Evolutionary conservation across 2,113 vertebrate genomes (phyloP), one percentile per base, ranked within the genome.

Genomic region (Chionomys nivalis): DNA sequence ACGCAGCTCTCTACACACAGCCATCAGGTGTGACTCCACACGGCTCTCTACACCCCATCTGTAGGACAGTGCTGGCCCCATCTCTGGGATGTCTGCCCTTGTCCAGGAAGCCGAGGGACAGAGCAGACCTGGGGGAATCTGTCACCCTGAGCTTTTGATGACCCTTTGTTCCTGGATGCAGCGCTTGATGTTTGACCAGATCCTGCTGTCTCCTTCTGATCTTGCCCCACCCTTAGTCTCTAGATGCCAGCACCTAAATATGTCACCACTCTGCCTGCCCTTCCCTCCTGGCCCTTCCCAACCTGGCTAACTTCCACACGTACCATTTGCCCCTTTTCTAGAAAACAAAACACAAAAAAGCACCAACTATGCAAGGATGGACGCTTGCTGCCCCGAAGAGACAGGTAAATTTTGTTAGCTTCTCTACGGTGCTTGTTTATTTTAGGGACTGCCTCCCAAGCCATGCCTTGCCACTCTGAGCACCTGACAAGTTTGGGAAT

Each of bases 351-450:
- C 7, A 61, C 68, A 82, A 63, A 83, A 63, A 93, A 78, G 91
- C 61, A 94, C 73, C 68, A 91, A 82, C 16, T 47, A 7, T 4
- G 1, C 31, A 13, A 0, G 44, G 75, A 75, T 0, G 9, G 47
- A 73, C 1, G n/a, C 19, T 44, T 2, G 2, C 26, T 55, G 68
- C 10, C 14, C 3, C 52, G 49, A 0, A 44, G 68, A 39, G 0
- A 42, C 19, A 36, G 0, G 12, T 21, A 2, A 1, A 0, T 28
- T 68, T 85, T 58, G 47, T 68, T 44, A 0, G 0, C 3, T 42
- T 93, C 96, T 75, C 93, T 89, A 61, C 11, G 14, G 86, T 26
- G 72, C 76, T 77, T 3, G 42, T 47, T 79, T 61, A 52, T 63
- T 82, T 58, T 44, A 42, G 47, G 55, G 77, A 19, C 61, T 0